These are phyloP conservation scores for Salvator merianae DNA, from an alignment of 2,113 vertebrate species.

Conservation along the genomic window DNA sequence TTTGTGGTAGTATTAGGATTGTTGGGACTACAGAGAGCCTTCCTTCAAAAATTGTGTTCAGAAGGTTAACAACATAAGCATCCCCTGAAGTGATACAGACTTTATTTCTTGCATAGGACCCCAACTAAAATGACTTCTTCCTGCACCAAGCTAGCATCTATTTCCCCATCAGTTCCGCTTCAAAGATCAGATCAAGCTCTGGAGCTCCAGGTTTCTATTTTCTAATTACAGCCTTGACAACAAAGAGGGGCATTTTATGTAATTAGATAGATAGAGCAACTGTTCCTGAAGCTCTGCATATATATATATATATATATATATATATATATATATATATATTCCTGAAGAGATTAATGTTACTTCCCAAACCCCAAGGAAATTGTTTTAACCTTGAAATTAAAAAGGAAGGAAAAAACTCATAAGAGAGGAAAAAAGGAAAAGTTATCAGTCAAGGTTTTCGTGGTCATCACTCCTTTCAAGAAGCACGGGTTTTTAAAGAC, in stretches of 20 bases:
- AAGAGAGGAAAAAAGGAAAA: background rate
- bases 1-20: background rate
- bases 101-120: background rate
- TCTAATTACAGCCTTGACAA: conserved; percentile 34
- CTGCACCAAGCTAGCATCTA: background rate
- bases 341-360: background rate
- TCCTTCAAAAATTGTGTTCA: background rate
- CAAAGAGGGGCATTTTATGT: conserved; percentile 12
- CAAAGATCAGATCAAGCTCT: conserved; percentile 19
- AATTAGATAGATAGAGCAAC: background rate
- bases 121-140: conserved; percentile 30
- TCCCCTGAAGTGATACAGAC: conserved; percentile 6
- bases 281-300: background rate
- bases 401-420: background rate
- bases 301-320: no score
- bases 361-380: background rate
- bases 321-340: background rate
- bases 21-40: conserved; percentile 9
- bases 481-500: background rate
- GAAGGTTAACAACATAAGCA: conserved; percentile 9
- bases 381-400: background rate
- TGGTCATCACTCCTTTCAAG: background rate
- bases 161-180: conserved; percentile 24
- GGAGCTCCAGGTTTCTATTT: conserved; percentile 39
- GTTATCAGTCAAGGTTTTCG: background rate